Conservation (phyloP, 2,888 invertebrate genomes). For the Cephus pygmeus region DNA sequence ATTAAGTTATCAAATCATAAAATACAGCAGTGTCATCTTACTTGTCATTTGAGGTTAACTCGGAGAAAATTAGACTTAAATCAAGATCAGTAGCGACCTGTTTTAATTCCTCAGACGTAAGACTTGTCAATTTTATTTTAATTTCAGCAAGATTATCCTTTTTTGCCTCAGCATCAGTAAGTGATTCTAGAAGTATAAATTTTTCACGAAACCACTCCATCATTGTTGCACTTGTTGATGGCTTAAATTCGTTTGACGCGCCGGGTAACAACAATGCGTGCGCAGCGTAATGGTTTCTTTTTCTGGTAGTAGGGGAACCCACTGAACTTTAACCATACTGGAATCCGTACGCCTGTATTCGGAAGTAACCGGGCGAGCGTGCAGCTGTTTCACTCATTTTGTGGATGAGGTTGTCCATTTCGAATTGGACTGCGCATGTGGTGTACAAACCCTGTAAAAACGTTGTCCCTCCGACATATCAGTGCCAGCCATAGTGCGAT, state of each 20-base stretch:
- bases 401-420: too few species aligned
- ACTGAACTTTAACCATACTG: too few species aligned
- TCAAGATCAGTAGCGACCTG: constrained; percentile 43
- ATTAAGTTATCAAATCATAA: neutral
- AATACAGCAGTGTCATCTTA: constrained; percentile 45
- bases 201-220: constrained; percentile 49
- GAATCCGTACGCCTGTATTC: too few species aligned
- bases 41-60: constrained; percentile 56
- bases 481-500: too few species aligned
- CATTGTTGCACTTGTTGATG: constrained; percentile 21
- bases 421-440: too few species aligned
- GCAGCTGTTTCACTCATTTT: too few species aligned
- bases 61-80: constrained; percentile 41
- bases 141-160: constrained; percentile 46
- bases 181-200: constrained; percentile 40
- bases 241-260: constrained; percentile 7
- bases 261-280: neutral
- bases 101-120: constrained; percentile 40
- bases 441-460: too few species aligned
- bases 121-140: constrained; percentile 45
- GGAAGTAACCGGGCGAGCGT: too few species aligned
- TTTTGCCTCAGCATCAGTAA: constrained; percentile 41
- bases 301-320: neutral
- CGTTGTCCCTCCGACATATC: too few species aligned
- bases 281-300: neutral